Evolutionary conservation across 1,140 invertebrate genomes (phyloP), one percentile per base, ranked within the genome.

Genomic region (Platyura marginata): DNA sequence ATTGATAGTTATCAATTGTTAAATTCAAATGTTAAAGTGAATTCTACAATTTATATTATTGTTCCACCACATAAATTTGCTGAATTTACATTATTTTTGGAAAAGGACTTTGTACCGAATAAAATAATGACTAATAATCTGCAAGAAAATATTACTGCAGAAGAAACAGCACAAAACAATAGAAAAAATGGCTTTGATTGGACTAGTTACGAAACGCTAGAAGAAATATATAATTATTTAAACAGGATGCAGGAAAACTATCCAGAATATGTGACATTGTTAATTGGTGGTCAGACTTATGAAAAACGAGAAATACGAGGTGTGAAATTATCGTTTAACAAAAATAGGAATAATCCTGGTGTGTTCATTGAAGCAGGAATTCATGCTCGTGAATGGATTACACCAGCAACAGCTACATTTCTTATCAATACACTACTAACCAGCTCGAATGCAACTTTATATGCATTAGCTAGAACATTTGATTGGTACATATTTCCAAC

Each of bases 311-410:
- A 63, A 9, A 71, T 79, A 3, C 71, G 68, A 46, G 75, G 74
- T 2, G 56, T 79, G 0, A 69, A 65, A 46, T 48, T 77, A 4
- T 65, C 68, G 1, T 66, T 69, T 6, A n/a, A n/a, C n/a, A 64
- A 66, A 0, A 23, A 50, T 0, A n/a, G n/a, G n/a, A 53, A 56
- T 0, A 69, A 65, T n/a, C 65, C 66, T 19, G 62, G 52, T 43
- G 59, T 77, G 1, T 68, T 76, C 20, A 51, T 77, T 0, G 75
- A 77, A 56, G 71, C 67, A 41, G 75, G 77, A 1, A 81, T 81
- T 16, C 79, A 86, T 53, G 81, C 79, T 18, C 65, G 82, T 18
- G 81, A 85, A 57, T 86, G 82, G 81, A 78, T 85, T 22, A 59
- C 72, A 0, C 70, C 77, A 1, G 77, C 81, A 0, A 76, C 76